Conservation (phyloP, 2,113 vertebrate genomes). For the Isurus oxyrinchus region DNA sequence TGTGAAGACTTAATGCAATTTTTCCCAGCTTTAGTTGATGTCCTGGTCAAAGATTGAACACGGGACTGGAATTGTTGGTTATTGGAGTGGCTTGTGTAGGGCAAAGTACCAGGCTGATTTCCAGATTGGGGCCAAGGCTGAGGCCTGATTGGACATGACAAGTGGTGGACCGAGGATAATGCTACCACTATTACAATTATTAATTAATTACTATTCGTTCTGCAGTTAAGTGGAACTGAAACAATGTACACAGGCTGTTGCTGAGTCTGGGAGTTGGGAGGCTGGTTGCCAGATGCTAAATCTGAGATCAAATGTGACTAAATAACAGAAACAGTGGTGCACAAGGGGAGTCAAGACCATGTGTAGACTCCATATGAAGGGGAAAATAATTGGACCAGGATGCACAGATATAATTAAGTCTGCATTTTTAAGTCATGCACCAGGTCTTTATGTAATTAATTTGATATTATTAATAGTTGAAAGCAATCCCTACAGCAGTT, state of each 20-base stretch:
- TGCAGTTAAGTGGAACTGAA: background rate
- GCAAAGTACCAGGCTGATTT: no score
- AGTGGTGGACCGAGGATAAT: no score
- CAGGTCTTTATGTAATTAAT: background rate
- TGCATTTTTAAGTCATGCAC: background rate
- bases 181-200: background rate
- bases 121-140: no score
- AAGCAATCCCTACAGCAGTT: background rate
- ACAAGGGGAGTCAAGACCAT: background rate
- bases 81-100: no score
- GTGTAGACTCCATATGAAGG: background rate
- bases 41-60: no score
- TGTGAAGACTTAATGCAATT: no score
- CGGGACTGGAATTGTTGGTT: no score
- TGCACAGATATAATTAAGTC: background rate
- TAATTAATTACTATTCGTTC: background rate
- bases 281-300: background rate
- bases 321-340: background rate
- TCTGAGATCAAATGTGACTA: background rate
- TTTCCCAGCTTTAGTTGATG: no score
- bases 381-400: background rate
- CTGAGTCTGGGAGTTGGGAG: background rate
- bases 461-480: background rate
- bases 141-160: no score
- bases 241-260: background rate